Base-by-base conservation (phyloP, 2,888 invertebrate species). In the Chelonus formosanus region DNA sequence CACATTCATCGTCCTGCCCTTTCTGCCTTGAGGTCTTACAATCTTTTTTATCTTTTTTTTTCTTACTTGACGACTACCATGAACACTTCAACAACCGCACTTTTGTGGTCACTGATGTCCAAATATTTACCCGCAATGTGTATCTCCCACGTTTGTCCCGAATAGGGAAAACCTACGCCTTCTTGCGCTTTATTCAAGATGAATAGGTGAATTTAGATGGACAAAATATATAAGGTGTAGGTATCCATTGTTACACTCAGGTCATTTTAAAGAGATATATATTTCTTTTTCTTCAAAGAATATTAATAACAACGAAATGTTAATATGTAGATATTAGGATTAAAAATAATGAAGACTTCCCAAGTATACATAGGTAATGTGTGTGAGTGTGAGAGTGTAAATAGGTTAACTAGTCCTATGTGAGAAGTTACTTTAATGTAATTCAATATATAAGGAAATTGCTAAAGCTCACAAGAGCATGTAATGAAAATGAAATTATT, bases 71-170 rank as follows among this genome's bases (percentile, higher is more conserved):
- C 52, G 54, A 50, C 62, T 40, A 44, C 56, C 31, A 62, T 60
- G 62, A 61, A 61, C 63, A 57, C 65, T 50, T 52, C 47, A 59
- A 62, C 52, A 48, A 32, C 52, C 52, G 7, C 34, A 48, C 48
- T 74, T 73, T 71, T 66, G 72, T 74, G 77, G 75, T 76, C 78
- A 74, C 69, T 70, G 70, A 74, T 70, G 80, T 81, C 81, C 81
- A 81, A 81, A 81, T 81, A 81, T 81, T 81, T 81, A 77, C 77
- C 58, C 74, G 73, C 76, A 75, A 76, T 76, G 73, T 73, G 75
- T 75, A 78, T 76, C 74, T 74, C 58, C 65, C 65, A 64, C 68
- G 71, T 69, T 70, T 66, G 60, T 55, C 66, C 65, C 67, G 67
- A 60, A 61, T 69, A 47, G 65, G 47, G 50, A 50, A 55, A 64